phyloP scores from a whole-genome alignment of 2,113 vertebrate species.

The Terrapene triunguis region DNA sequence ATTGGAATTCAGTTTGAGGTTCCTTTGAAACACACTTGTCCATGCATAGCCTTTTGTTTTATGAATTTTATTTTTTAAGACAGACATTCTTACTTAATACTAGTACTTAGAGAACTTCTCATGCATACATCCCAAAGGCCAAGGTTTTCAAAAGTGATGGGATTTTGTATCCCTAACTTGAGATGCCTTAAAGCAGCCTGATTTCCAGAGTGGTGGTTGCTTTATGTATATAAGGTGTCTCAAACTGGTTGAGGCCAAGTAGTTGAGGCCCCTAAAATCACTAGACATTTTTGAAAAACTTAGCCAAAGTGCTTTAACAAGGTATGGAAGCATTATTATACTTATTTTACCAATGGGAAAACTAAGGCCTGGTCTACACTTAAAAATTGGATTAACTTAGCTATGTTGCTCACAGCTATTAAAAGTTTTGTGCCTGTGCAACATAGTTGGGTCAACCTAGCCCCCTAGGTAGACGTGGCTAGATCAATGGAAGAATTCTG shows the following conservation, averaged over 20 bases:
- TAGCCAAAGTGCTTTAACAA: background rate
- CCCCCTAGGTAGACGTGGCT: background rate
- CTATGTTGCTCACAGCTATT: background rate
- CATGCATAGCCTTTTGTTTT: background rate
- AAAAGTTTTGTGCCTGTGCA: background rate
- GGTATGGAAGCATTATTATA: background rate
- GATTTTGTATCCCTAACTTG: background rate
- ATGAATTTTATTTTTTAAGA: background rate
- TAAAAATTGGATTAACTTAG: background rate
- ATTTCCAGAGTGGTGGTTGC: background rate
- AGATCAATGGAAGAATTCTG: background rate
- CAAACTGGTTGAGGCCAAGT: background rate
- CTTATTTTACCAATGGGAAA: background rate
- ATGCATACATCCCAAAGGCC: background rate
- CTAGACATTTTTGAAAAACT: background rate
- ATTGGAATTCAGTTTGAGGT: background rate
- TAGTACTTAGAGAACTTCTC: background rate
- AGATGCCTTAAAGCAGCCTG: background rate
- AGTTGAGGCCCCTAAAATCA: background rate
- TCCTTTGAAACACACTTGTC: background rate
- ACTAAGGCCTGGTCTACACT: background rate
- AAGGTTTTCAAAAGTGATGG: background rate
- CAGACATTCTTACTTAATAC: background rate
- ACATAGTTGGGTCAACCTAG: background rate
- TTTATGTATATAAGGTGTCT: background rate